Evolutionary conservation across 2,888 invertebrate genomes (phyloP), one percentile per base, ranked within the genome.

Genomic region (Heliconius hortense): DNA sequence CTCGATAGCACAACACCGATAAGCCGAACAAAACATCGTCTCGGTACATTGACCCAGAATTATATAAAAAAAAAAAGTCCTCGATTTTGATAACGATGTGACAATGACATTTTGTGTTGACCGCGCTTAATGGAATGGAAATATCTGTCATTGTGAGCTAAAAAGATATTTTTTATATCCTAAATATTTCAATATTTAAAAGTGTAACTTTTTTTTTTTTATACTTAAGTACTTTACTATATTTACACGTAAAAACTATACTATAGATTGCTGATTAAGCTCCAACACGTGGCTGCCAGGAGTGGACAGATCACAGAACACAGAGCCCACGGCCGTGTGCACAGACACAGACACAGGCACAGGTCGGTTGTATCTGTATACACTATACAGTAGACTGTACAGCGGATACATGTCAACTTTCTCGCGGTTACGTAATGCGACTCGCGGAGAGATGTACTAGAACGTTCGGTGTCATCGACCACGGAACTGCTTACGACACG

Each of bases 381-480:
- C 43, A 5, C 31, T 43, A 62, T 48, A n/a, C 70, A 73, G 70
- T 43, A 73, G 26, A 59, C 71, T 75, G 67, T 59, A 68, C 64
- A 71, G 68, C 79, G 80, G 83, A 87, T 90, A 89, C 91, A 92
- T 91, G 93, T 93, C 93, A 92, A 92, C 93, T 94, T 94, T 94
- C 93, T 91, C 92, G 91, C 86, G 79, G 88, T 93, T 93, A 89
- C 92, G 91, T 88, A 93, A 93, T 82, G 77, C 78, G 74, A 71
- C 81, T 78, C 86, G 80, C 84, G 84, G 88, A 87, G 90, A 92
- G 91, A 92, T 90, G 90, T 89, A 88, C 93, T 91, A 89, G 92
- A 93, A 93, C 90, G 89, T 93, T 93, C 92, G 90, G 88, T 91
- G 93, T 93, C 94, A 93, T 93, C 94, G 94, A 93, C 94, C 93